A percentile compares a stretch with the other conserved stretches of the same genome.
Conservation (phyloP, 1,140 invertebrate species). For the Saccostrea echinata region DNA sequence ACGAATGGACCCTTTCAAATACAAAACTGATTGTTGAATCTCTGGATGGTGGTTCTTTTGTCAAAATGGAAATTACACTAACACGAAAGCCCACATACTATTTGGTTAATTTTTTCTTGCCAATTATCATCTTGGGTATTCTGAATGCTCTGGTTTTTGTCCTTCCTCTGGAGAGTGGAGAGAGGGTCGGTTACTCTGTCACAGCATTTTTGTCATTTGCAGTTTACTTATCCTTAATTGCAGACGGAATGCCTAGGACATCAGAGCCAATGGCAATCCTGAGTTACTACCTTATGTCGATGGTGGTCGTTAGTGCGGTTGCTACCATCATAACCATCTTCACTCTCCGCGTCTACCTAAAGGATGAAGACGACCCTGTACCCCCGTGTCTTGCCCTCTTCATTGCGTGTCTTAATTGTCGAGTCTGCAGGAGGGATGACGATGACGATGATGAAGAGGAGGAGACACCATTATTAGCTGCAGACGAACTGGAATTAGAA, state of each 20-base stretch:
- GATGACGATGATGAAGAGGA: background rate
- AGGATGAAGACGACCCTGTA: slow-evolving; percentile 49
- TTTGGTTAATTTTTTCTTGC: slow-evolving; percentile 82
- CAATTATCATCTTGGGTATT: slow-evolving; percentile 82
- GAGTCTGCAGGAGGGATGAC: slow-evolving; percentile 43
- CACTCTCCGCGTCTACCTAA: slow-evolving; percentile 50
- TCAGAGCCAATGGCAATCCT: slow-evolving; percentile 76
- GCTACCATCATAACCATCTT: slow-evolving; percentile 51
- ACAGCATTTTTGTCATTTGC: slow-evolving; percentile 83
- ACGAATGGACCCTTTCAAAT: slow-evolving; percentile 43
- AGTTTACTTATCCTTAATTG: slow-evolving; percentile 83
- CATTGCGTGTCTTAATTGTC: slow-evolving; percentile 50
- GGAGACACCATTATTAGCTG: background rate
- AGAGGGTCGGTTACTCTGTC: slow-evolving; percentile 82
- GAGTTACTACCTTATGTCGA: slow-evolving; percentile 52
- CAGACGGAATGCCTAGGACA: slow-evolving; percentile 83
- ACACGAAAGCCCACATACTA: slow-evolving; percentile 71
- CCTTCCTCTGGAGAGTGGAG: slow-evolving; percentile 82
- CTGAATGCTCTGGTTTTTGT: slow-evolving; percentile 83
- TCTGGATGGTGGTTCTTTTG: slow-evolving; percentile 35
- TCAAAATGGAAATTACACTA: slow-evolving; percentile 18
- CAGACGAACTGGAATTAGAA: slow-evolving; percentile 26
- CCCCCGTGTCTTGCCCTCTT: slow-evolving; percentile 42
- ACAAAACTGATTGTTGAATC: slow-evolving; percentile 15
- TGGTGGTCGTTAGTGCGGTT: slow-evolving; percentile 49